A percentile compares a stretch with the other conserved stretches of the same genome.
Evolutionary conservation across 1,140 invertebrate genomes (phyloP).

Genomic region (Dreissena rostriformis): DNA sequence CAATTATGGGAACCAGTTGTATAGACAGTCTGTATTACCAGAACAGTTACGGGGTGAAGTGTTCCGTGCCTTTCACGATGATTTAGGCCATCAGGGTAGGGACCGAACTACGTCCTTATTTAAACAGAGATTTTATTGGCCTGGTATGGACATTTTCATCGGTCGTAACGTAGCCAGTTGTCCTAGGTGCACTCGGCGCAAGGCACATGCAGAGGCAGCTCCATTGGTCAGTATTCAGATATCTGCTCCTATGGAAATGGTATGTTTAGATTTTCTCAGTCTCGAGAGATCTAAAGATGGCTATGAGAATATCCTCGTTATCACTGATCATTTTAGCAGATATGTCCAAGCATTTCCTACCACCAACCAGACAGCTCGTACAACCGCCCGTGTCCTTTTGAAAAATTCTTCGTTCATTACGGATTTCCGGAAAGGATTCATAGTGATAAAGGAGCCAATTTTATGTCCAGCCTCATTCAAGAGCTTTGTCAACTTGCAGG

Average conservation of each 20-base stretch:
- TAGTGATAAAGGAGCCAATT: slow-evolving; percentile 51
- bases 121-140: slow-evolving; percentile 42
- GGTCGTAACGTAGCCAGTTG: background rate
- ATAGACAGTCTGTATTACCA: slow-evolving; percentile 37
- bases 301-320: slow-evolving; percentile 2
- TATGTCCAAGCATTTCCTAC: slow-evolving; percentile 37
- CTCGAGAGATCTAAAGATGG: background rate
- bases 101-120: slow-evolving; percentile 27
- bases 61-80: slow-evolving; percentile 28
- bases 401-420: slow-evolving; percentile 24
- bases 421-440: slow-evolving; percentile 34
- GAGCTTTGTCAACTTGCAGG: slow-evolving; percentile 16
- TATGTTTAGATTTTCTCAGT: slow-evolving; percentile 19
- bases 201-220: background rate
- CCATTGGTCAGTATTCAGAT: slow-evolving; percentile 25
- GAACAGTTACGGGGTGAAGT: slow-evolving; percentile 20
- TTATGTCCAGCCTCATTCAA: slow-evolving; percentile 34
- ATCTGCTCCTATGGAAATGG: slow-evolving; percentile 24
- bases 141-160: slow-evolving; percentile 37
- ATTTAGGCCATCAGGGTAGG: slow-evolving; percentile 19
- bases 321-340: slow-evolving; percentile 51
- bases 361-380: slow-evolving; percentile 40
- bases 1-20: slow-evolving; percentile 10
- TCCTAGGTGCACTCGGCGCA: background rate
- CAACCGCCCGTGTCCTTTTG: slow-evolving; percentile 44